A percentile compares a stretch with the other conserved stretches of the same genome.
These are phyloP conservation scores for Trachops cirrhosus DNA, from an alignment of 2,797 vertebrate species.

Conservation along the genomic window DNA sequence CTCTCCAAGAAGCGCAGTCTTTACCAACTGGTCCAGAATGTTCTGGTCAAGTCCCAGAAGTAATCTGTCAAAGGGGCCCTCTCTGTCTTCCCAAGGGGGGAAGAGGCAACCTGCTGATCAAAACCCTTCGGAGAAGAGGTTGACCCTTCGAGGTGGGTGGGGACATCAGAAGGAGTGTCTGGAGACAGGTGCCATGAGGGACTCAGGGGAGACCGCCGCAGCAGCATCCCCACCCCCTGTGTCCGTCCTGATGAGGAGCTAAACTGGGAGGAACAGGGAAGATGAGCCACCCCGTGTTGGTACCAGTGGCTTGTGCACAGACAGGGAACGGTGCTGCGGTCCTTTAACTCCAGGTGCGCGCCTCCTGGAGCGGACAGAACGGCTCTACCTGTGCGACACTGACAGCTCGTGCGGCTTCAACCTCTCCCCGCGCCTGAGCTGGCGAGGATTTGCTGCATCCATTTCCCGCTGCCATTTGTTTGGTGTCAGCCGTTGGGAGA, in stretches of 20 bases:
- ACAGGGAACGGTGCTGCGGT: neutral
- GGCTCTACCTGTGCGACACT: neutral
- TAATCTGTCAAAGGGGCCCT: too few relatives aligned
- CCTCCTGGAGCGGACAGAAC: neutral
- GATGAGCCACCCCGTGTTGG: neutral
- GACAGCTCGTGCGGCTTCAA: neutral
- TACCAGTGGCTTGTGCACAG: accelerated
- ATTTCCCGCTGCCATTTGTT: neutral
- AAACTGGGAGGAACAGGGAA: neutral
- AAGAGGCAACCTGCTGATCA: neutral
- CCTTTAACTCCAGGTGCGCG: neutral
- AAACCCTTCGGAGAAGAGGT: neutral
- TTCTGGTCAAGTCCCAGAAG: neutral
- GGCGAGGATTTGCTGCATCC: neutral
- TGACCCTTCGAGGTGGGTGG: neutral
- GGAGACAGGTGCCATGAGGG: neutral
- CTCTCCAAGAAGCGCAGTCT: neutral
- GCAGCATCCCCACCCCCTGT: neutral
- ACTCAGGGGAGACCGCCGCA: neutral
- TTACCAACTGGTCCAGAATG: neutral
- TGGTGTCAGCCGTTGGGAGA: neutral
- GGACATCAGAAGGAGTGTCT: neutral
- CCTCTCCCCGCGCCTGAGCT: neutral
- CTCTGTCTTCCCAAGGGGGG: neutral
- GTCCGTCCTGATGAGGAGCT: neutral